Base-by-base conservation (phyloP, 2,113 vertebrate species). In the Mellivora capensis region DNA sequence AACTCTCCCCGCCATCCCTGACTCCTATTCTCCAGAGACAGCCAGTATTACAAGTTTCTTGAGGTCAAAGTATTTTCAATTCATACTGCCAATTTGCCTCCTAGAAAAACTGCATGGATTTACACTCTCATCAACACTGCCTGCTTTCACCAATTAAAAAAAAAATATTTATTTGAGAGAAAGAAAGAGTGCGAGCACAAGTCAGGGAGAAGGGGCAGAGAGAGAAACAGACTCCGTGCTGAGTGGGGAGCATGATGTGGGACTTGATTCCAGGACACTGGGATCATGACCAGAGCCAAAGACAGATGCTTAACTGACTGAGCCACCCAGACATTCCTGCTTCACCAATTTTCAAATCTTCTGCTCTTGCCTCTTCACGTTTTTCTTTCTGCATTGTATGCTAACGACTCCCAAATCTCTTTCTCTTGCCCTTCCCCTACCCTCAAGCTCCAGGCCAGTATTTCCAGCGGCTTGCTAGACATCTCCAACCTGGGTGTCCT, bases 31-130 rank as follows among this genome's bases (percentile, higher is more conserved):
- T 62, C 77, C 37, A 90, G 69, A 52, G 81, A 90, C 69, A 90
- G 85, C 83, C 64, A 94, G 61, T 88, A 92, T 77, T 62, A 83
- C 29, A 95, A 76, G 81, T 94, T 95, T 97, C 88, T 94, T 90
- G 49, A 92, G 72, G 95, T 88, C 54, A 93, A 74, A 87, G 29
- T 4, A 71, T 84, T 90, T 27, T 23, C 4, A 94, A 80, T 72
- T 85, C 25, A 71, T 67, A 81, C 61, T 82, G 47, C 62, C 71
- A 57, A 42, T 81, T 87, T 85, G n/a, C 47, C 72, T 81, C 49
- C 80, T 79, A 94, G 84, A 95, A 96, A 94, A 64, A 67, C 3
- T 83, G 52, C 29, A 86, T 8, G 6, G 81, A 92, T 90, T 71
- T 61, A 82, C 10, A 61, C 69, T 94, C 23, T 44, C 13, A 84